Percentiles rank a stretch among this genome's conserved stretches.
Evolutionary conservation across 2,888 invertebrate species (phyloP).

Genomic region (Trichopoda pennipes): DNA sequence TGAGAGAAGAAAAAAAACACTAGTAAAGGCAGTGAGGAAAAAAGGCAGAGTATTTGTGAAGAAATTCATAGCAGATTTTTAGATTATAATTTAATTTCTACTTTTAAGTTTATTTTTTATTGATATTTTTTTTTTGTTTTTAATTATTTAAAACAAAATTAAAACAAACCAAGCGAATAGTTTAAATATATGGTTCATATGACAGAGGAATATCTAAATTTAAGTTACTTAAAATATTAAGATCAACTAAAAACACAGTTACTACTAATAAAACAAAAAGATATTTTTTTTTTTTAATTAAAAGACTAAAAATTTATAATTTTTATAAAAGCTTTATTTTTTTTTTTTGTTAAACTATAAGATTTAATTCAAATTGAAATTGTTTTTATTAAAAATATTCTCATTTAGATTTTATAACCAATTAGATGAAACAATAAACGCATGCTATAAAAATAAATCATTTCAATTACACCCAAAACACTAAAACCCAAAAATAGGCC

Average conservation of each 20-base stretch:
- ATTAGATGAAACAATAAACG: constrained; percentile 84
- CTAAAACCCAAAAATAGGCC: constrained; percentile 90
- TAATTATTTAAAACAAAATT: constrained; percentile 56
- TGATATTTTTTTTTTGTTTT: constrained; percentile 41
- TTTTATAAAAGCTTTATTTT: background rate
- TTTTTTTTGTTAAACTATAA: background rate
- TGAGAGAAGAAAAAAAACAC: background rate
- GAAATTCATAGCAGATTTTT: constrained; percentile 28
- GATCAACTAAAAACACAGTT: constrained; percentile 50
- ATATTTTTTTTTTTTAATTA: constrained; percentile 9
- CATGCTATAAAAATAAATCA: constrained; percentile 86
- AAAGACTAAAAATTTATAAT: background rate
- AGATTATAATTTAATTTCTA: constrained; percentile 58
- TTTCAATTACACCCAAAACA: constrained; percentile 88
- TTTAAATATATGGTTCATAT: constrained; percentile 31
- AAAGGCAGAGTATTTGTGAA: constrained; percentile 35
- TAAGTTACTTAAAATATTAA: constrained; percentile 43
- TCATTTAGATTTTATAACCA: constrained; percentile 70
- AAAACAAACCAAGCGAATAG: constrained; percentile 51
- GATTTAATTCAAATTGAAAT: background rate
- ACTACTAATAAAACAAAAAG: constrained; percentile 58
- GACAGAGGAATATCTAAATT: constrained; percentile 9
- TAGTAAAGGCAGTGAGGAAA: background rate
- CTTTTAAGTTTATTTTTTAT: constrained; percentile 60
- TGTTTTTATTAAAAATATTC: background rate